These are phyloP conservation scores for Heliangelus exortis DNA, from an alignment of 2,797 vertebrate genomes.

Conservation along the genomic window DNA sequence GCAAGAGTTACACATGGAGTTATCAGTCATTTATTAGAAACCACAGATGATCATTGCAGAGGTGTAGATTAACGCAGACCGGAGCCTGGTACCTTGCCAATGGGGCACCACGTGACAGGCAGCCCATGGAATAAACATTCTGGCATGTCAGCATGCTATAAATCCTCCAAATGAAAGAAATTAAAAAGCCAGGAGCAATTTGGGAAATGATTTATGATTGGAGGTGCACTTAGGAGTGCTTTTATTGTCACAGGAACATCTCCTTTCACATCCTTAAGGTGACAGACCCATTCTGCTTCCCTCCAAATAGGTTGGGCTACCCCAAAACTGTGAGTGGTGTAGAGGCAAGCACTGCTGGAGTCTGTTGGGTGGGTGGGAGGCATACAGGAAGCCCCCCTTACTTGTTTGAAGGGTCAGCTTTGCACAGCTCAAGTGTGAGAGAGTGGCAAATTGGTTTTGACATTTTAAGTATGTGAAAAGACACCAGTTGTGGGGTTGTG, in stretches of 20 bases:
- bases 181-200: conserved; percentile 70
- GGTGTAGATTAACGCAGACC: neutral
- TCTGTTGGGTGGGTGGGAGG: neutral
- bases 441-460: conserved; percentile 48
- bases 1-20: neutral
- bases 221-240: conserved; percentile 62
- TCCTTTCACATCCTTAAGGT: conserved; percentile 64
- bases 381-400: neutral
- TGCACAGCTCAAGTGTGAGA: neutral
- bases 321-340: neutral
- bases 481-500: neutral
- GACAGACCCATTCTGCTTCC: conserved; percentile 32
- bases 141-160: conserved; percentile 13
- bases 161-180: conserved; percentile 71
- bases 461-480: conserved; percentile 48
- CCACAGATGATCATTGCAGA: conserved; percentile 7
- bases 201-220: conserved; percentile 69
- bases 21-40: conserved; percentile 54
- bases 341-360: neutral
- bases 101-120: neutral
- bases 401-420: neutral
- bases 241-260: conserved; percentile 65
- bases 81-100: conserved; percentile 22
- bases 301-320: neutral
- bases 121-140: conserved; percentile 61